These are phyloP conservation scores for Limnothrissa miodon DNA, from an alignment of 2,113 vertebrate genomes.

Conservation along the genomic window DNA sequence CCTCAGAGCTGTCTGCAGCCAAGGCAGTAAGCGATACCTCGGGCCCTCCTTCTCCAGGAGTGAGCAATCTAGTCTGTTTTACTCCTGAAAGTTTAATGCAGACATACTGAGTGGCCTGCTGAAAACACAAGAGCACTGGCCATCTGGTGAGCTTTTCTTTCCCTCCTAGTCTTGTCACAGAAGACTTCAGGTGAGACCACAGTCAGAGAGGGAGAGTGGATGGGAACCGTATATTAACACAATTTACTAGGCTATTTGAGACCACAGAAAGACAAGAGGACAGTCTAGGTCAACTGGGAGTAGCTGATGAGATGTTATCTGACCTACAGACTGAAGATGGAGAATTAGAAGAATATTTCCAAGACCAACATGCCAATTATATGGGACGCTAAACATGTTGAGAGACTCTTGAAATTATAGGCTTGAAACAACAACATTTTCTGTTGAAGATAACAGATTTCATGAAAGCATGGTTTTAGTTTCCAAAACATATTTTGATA, in stretches of 20 bases:
- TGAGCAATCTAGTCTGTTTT: neutral
- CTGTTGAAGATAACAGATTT: neutral
- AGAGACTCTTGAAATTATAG: neutral
- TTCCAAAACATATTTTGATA: neutral
- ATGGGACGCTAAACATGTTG: neutral
- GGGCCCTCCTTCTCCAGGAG: neutral
- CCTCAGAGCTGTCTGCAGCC: neutral
- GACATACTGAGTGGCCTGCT: conserved; percentile 1
- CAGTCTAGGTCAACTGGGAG: neutral
- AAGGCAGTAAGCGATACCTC: conserved; percentile 9
- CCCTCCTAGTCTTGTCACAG: neutral
- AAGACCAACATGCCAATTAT: neutral
- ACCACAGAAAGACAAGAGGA: neutral
- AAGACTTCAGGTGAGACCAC: neutral
- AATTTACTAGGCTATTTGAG: neutral
- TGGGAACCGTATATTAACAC: neutral
- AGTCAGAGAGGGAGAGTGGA: no score
- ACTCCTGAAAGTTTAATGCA: conserved; percentile 1
- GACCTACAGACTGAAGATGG: neutral
- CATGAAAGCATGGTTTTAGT: neutral
- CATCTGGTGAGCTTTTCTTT: neutral
- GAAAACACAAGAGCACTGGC: neutral
- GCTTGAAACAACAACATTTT: neutral
- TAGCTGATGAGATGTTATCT: conserved; percentile 8
- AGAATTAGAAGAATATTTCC: neutral